Base-by-base conservation (phyloP, 1,140 invertebrate species). In the Geopemphigus sp. region DNA sequence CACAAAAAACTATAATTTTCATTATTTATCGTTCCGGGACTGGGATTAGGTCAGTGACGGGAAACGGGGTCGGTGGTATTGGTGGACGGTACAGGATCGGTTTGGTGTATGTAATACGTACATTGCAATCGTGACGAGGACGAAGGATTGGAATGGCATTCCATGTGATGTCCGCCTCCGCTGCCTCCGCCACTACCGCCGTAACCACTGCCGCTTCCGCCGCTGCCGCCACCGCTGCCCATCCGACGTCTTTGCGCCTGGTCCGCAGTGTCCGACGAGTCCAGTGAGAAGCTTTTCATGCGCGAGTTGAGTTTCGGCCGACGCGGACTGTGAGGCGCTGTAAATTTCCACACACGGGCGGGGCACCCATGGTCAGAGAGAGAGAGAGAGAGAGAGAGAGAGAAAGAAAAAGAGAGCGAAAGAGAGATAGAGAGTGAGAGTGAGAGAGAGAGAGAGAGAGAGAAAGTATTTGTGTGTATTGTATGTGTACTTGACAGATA, bases 281-380 rank as follows among this genome's bases (percentile, higher is more conserved):
- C 96, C 89, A 98, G 86, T 57, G 95, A 98, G 83, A 98, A 91
- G 85, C 94, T 96, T 89, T 98, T 98, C 96, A 98, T 98, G 84
- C 96, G 90, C 86, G 97, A 90, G 87, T 97, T 97, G 86, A 98
- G 89, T 87, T 96, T 95, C 89, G 97, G 95, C 81, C 95, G 91
- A 85, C 95, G 91, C 83, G 96, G 96, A 86, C 95, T 97, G 88
- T 97, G 95, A 81, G 95, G 95, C 83, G 95, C 96, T 97, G 91
- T 85, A 85, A 85, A 81, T 61, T 26, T 76, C 26, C 73, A 76
- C 56, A 76, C 32, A 45, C 56, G 73, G 73, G 54, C 26, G 73
- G 32, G 22, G 54, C 53, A 73, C 70, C 73, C 73, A 45, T 24
- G 73, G 73, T 76, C 73, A 76, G 73, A 70, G 45, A 53, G 45